phyloP scores from a whole-genome alignment of 2,888 invertebrate species.

The Helleia helle region DNA sequence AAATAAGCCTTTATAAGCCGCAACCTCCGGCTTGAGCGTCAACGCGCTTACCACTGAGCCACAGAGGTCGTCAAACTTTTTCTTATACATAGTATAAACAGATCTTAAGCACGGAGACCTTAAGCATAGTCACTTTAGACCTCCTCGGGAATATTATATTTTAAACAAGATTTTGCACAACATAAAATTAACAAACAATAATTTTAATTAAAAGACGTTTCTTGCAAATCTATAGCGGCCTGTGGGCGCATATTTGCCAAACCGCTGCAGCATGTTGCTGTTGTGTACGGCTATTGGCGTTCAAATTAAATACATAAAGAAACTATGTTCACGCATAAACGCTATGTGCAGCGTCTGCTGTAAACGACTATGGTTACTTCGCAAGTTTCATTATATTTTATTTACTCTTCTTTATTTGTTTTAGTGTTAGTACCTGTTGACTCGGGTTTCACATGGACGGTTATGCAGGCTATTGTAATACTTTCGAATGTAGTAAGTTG shows the following conservation, averaged over 20 bases:
- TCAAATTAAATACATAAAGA: slow-evolving; percentile 70
- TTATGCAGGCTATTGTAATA: no score
- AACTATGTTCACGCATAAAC: slow-evolving; percentile 42
- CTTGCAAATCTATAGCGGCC: slow-evolving; percentile 18
- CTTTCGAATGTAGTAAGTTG: no score
- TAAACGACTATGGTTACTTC: slow-evolving; percentile 2
- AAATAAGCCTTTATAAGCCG: no score
- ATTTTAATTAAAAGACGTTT: slow-evolving; percentile 2
- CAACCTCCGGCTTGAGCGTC: no score
- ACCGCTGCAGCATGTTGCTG: slow-evolving; percentile 64
- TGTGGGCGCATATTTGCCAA: slow-evolving; percentile 50
- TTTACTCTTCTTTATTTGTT: not conserved
- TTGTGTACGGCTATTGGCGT: slow-evolving; percentile 55
- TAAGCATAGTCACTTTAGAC: no score
- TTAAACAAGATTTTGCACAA: not conserved
- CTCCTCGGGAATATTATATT: no score
- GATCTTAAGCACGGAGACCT: no score
- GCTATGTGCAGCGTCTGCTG: slow-evolving; percentile 16
- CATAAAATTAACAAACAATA: not conserved
- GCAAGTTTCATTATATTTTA: not conserved
- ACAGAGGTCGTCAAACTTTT: no score
- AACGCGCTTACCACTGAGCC: no score
- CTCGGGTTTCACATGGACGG: no score
- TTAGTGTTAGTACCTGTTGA: no score
- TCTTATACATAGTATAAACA: no score